Evolutionary conservation across 2,113 vertebrate genomes (phyloP).

Genomic region (Hypocryptadius cinnamomeus): DNA sequence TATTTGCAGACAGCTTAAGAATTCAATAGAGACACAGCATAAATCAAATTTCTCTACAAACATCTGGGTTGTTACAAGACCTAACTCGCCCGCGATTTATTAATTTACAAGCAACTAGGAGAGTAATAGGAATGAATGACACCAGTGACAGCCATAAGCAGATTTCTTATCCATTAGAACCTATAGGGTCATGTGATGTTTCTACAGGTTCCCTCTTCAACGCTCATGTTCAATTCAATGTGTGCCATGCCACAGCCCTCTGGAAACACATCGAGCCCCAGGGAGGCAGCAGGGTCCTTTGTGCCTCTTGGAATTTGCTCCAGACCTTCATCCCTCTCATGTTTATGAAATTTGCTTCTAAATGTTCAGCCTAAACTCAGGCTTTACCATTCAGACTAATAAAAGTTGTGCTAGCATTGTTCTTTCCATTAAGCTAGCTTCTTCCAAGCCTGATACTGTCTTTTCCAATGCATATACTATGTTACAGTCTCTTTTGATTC

Average conservation of each 20-base stretch:
- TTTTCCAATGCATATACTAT: background rate
- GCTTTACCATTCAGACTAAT: background rate
- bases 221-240: background rate
- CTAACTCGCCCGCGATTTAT: background rate
- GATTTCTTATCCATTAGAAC: background rate
- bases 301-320: background rate
- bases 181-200: background rate
- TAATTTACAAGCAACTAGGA: background rate
- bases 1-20: background rate
- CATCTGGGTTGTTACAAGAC: background rate
- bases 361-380: background rate
- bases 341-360: background rate
- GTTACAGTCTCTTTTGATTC: background rate
- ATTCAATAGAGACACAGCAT: background rate
- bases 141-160: background rate
- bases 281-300: rapidly evolving
- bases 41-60: background rate
- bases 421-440: background rate
- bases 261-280: background rate
- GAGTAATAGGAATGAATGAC: background rate
- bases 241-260: background rate
- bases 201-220: background rate
- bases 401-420: background rate
- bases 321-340: background rate
- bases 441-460: background rate